Evolutionary conservation across 2,113 vertebrate species (phyloP).

Genomic region (Phyllostomus discolor): DNA sequence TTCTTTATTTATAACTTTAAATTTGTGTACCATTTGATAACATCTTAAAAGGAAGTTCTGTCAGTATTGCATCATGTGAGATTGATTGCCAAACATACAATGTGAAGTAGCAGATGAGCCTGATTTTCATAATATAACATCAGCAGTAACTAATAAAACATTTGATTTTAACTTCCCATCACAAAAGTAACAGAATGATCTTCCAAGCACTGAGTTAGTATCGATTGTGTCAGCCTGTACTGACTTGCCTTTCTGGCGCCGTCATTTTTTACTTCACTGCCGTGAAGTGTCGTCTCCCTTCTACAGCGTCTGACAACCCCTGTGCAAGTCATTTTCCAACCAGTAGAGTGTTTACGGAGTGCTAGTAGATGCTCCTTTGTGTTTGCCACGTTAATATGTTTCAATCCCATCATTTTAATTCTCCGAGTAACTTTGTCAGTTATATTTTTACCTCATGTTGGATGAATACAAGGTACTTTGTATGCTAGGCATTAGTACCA

Average conservation of each 20-base stretch:
- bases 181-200: conserved; percentile 66
- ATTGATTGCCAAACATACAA: not conserved
- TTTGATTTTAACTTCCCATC: conserved; percentile 79
- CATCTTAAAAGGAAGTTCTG: conserved; percentile 32
- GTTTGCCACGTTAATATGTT: conserved; percentile 76
- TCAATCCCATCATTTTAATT: conserved; percentile 57
- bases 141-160: conserved; percentile 8
- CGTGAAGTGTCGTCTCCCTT: conserved; percentile 88
- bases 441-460: conserved; percentile 56
- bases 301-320: conserved; percentile 87
- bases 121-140: conserved; percentile 19
- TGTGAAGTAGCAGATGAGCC: conserved; percentile 4
- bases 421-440: conserved; percentile 57
- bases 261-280: conserved; percentile 91
- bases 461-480: not conserved
- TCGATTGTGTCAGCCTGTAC: conserved; percentile 83
- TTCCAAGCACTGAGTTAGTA: conserved; percentile 76
- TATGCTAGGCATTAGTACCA: not conserved
- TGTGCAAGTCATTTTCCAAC: conserved; percentile 86
- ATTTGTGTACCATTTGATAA: not conserved
- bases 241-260: conserved; percentile 84
- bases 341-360: conserved; percentile 87
- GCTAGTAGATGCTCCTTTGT: conserved; percentile 79
- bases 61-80: not conserved
- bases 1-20: conserved; percentile 14